These are phyloP conservation scores for Dendrocopos noguchii DNA, from an alignment of 2,113 vertebrate genomes.

Conservation along the genomic window DNA sequence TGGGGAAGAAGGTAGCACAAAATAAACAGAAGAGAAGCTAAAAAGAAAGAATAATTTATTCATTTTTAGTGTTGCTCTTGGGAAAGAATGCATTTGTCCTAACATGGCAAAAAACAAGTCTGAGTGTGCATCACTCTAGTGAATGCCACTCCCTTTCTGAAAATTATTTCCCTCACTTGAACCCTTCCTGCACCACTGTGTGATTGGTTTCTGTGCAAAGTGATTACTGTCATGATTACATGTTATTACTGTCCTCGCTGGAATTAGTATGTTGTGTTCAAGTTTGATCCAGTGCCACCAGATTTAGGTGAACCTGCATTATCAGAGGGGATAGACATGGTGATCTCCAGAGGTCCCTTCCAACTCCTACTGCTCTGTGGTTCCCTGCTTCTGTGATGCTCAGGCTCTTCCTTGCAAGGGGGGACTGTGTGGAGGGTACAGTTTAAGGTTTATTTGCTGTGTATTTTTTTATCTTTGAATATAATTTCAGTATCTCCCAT, in stretches of 20 bases:
- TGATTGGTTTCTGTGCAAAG: too few relatives aligned
- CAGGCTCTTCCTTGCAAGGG: background rate
- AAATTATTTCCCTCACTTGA: background rate
- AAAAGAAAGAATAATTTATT: background rate
- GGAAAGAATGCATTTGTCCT: background rate
- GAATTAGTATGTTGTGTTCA: too few relatives aligned
- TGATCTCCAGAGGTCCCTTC: too few relatives aligned
- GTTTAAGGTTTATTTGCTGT: background rate
- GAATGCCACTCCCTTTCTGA: background rate
- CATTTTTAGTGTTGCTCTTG: background rate
- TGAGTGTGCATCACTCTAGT: background rate
- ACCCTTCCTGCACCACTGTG: fast-evolving
- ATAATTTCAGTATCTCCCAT: background rate
- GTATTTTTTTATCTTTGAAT: background rate
- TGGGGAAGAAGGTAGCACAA: background rate
- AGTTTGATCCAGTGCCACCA: too few relatives aligned
- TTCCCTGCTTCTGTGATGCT: background rate
- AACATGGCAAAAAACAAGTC: background rate
- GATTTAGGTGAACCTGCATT: too few relatives aligned
- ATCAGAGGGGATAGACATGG: too few relatives aligned
- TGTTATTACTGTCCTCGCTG: too few relatives aligned
- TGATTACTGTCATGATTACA: too few relatives aligned
- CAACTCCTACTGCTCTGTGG: too few relatives aligned
- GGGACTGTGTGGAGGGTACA: background rate
- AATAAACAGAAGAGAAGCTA: background rate